Base-by-base conservation (phyloP, 53 echinoderm and acorn worm species). In the Holothuria leucospilota region DNA sequence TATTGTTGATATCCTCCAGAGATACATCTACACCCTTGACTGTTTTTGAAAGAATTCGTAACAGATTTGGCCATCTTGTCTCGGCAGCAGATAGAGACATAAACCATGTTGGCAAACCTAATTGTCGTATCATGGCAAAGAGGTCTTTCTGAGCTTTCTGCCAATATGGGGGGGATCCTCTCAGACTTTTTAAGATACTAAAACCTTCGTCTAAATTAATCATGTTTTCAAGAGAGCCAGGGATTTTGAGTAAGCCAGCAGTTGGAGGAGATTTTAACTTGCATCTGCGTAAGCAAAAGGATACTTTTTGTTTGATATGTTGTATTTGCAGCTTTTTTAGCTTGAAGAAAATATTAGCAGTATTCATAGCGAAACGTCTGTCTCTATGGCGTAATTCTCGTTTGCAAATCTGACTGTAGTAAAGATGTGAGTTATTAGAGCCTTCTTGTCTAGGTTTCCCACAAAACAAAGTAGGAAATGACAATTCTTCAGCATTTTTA, bases 51-150 rank as follows among this genome's bases (percentile, higher is more conserved):
- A 88, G 80, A 39, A 81, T 81, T 81, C 42, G 80, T 5, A 88
- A 56, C 3, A 88, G 39, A 69, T 81, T 58, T 30, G 25, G 49
- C 92, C 92, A 88, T 49, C 64, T 74, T 27, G 92, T 91, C 51
- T 91, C 92, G 49, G 88, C 92, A 60, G 88, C 68, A 25, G 92
- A 91, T 13, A 91, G 64, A 16, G 85, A 69, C 26, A 88, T 69
- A 59, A 91, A 91, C 85, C 88, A 91, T 68, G 92, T 91, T 79
- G 88, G 92, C 27, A 91, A 20, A 39, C 88, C 85, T 20, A 91
- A 40, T 40, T 91, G 92, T 23, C 92, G 61, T 16, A 91, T 71
- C 88, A 88, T 88, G 20, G 92, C 92, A 88, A 91, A 91, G 8
- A 84, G 29, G 15, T 91, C 85, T 41, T 89, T 89, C 34, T 89